phyloP scores from a whole-genome alignment of 2,888 invertebrate species.

The Xanthorhoe designata region DNA sequence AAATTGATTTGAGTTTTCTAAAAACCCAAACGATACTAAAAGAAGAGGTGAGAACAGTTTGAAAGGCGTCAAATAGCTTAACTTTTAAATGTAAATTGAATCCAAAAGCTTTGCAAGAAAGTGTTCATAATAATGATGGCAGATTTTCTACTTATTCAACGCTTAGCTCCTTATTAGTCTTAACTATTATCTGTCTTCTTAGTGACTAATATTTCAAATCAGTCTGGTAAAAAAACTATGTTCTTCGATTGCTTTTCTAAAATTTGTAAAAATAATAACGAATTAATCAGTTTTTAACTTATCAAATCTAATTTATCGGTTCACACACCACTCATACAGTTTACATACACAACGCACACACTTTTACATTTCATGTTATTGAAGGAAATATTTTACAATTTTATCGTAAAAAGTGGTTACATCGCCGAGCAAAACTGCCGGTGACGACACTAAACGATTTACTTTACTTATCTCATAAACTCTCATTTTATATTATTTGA shows the following conservation, averaged over 20 bases:
- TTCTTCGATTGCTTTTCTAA: constrained; percentile 22
- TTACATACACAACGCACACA: constrained; percentile 5
- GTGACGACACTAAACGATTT: constrained; percentile 11
- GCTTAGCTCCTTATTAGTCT: constrained; percentile 53
- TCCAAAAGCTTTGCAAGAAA: constrained; percentile 43
- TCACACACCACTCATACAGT: constrained; percentile 12
- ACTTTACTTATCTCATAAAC: constrained; percentile 8
- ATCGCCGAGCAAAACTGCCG: constrained; percentile 1
- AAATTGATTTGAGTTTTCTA: constrained; percentile 55
- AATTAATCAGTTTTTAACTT: constrained; percentile 9
- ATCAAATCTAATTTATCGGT: background rate
- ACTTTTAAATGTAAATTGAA: constrained; percentile 36
- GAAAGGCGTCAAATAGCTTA: constrained; percentile 64
- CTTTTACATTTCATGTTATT: background rate
- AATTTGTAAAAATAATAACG: constrained; percentile 19
- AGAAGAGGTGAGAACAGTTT: constrained; percentile 76
- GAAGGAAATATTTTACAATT: background rate
- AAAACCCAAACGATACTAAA: constrained; percentile 51
- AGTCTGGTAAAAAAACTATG: constrained; percentile 18
- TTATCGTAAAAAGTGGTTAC: background rate
- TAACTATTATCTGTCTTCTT: constrained; percentile 12
- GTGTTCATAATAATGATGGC: constrained; percentile 38
- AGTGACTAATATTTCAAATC: constrained; percentile 57
- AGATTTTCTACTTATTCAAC: constrained; percentile 45
- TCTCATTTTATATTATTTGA: constrained; percentile 14